Evolutionary conservation across 2,888 invertebrate genomes (phyloP).

Genomic region (Mythimna impura): DNA sequence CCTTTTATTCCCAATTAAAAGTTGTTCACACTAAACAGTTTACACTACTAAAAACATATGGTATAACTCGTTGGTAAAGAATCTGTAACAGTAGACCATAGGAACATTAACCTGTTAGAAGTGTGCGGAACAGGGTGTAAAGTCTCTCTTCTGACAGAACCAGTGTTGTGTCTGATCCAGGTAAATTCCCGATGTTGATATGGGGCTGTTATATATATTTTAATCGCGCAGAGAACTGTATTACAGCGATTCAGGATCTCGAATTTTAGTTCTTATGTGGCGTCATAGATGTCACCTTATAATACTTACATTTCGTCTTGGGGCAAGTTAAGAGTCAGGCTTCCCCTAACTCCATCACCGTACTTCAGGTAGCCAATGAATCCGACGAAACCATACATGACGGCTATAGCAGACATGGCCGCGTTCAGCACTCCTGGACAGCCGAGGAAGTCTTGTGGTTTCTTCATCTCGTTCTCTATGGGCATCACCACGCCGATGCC

Average conservation of each 20-base stretch:
- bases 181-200: too few species aligned
- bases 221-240: too few species aligned
- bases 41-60: background rate
- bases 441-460: constrained; percentile 94
- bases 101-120: too few species aligned
- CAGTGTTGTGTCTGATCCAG: too few species aligned
- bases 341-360: constrained; percentile 93
- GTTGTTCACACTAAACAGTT: background rate
- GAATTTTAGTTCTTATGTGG: background rate
- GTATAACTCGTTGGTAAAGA: too few species aligned
- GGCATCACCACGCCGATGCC: constrained; percentile 98
- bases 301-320: constrained; percentile 91
- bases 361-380: constrained; percentile 97
- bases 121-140: too few species aligned
- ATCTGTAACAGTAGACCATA: too few species aligned
- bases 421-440: constrained; percentile 96
- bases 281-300: background rate
- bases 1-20: too few species aligned
- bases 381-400: constrained; percentile 95
- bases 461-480: constrained; percentile 97
- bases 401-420: constrained; percentile 95
- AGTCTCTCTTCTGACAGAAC: too few species aligned
- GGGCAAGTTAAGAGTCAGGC: constrained; percentile 96
- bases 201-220: too few species aligned
- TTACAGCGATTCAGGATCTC: too few species aligned